Evolutionary conservation across 2,797 vertebrate genomes (phyloP), one percentile per base, ranked within the genome.

Genomic region (Sebastolobus alascanus): DNA sequence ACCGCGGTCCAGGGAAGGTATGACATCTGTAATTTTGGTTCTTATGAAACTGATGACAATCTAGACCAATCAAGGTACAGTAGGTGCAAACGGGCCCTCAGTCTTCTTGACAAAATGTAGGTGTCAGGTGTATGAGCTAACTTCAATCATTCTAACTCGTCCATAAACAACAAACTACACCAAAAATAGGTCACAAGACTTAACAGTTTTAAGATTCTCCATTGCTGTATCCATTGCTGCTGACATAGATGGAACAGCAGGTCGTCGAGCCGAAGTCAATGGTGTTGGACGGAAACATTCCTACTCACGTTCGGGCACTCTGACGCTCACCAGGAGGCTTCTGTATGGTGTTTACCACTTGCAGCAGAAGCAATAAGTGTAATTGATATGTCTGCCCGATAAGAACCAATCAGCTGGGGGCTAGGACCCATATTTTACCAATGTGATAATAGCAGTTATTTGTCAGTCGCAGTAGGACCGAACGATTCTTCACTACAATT

Each of bases 371-470:
- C 25, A 64, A 12, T 40, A 27, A 46, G 20, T 77, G 70, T 80
- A 73, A 85, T 18, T 87, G 60, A 83, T 68, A 82, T 33, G 75
- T 81, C 66, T 56, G n/a, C 11, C 64, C 74, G 20, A 87, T 72
- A 71, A 78, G 22, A 75, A 66, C 50, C 75, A 82, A 81, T 84
- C 69, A 80, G 77, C 61, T 31, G 67, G 70, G 61, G 65, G 46
- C 68, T 37, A 25, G 27, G 60, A 18, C 43, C 1, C 27, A 73
- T 77, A 61, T 73, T 77, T 79, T 77, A 84, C 80, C 67, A 72
- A 79, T 87, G 75, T 84, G 79, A 87, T 84, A 77, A 88, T 85
- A 82, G 71, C 79, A 79, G 68, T 70, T 80, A 75, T 88, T 83
- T 84, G 79, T 80, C 78, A 82, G 64, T 73, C 69, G 31, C 74